phyloP scores from a whole-genome alignment of 2,888 invertebrate genomes.

The Rhogogaster chlorosoma region DNA sequence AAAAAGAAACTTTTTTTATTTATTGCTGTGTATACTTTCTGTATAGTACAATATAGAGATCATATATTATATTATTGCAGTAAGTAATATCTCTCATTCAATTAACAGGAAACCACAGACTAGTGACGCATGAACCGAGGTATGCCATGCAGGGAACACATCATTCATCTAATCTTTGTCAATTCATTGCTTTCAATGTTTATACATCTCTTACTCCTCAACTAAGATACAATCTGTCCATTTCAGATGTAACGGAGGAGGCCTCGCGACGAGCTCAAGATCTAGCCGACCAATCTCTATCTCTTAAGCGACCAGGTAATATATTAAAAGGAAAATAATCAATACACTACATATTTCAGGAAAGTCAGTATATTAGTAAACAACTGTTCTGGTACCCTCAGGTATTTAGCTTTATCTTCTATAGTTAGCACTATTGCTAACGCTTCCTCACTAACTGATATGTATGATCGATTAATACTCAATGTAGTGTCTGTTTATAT shows the following conservation, averaged over 20 bases:
- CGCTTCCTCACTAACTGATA: constrained; percentile 76
- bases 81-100: constrained; percentile 74
- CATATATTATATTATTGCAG: constrained; percentile 67
- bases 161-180: constrained; percentile 77
- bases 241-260: constrained; percentile 76
- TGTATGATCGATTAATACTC: constrained; percentile 55
- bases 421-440: constrained; percentile 77
- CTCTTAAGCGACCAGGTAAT: constrained; percentile 72
- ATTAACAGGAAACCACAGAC: constrained; percentile 76
- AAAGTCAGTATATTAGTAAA: constrained; percentile 43
- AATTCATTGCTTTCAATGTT: constrained; percentile 77
- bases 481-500: constrained; percentile 66
- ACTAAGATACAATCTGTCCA: constrained; percentile 57
- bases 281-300: constrained; percentile 68
- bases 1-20: too few relatives aligned
- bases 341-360: constrained; percentile 36
- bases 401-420: constrained; percentile 78
- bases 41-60: constrained; percentile 57
- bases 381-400: constrained; percentile 76
- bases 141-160: constrained; percentile 76
- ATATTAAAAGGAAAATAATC: constrained; percentile 54
- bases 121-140: constrained; percentile 77
- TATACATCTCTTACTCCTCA: constrained; percentile 54
- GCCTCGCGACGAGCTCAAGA: constrained; percentile 73
- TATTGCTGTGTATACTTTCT: constrained; percentile 61